These are phyloP conservation scores for Halichondria panicea DNA, from an alignment of 37 sponge, comb jelly and placozoan genomes.

Conservation along the genomic window DNA sequence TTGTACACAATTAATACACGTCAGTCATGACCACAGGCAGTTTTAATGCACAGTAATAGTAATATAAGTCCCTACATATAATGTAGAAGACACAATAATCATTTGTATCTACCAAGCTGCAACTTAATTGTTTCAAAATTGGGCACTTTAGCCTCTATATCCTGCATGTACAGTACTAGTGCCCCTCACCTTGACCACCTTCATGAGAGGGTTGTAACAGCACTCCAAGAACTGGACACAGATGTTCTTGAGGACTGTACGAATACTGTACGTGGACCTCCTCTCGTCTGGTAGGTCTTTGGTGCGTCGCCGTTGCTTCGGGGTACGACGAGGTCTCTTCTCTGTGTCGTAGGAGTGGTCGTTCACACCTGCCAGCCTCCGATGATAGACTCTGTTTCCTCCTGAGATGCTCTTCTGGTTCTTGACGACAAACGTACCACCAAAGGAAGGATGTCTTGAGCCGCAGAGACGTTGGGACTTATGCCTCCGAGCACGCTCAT, in stretches of 20 bases:
- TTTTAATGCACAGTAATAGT: too few relatives aligned
- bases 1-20: too few relatives aligned
- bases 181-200: conserved; percentile 69
- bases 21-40: too few relatives aligned
- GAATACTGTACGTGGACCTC: conserved; percentile 79
- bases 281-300: conserved; percentile 42
- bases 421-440: conserved; percentile 73
- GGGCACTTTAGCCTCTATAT: too few relatives aligned
- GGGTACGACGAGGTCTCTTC: conserved; percentile 65
- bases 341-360: conserved; percentile 70
- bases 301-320: conserved; percentile 45
- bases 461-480: conserved; percentile 11
- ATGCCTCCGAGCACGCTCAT: conserved; percentile 23
- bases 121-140: too few relatives aligned
- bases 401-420: conserved; percentile 61
- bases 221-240: conserved; percentile 85
- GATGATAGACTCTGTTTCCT: conserved; percentile 65
- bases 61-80: too few relatives aligned
- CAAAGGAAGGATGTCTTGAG: conserved; percentile 76
- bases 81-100: too few relatives aligned
- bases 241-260: conserved; percentile 69
- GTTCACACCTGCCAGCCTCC: conserved; percentile 50
- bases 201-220: conserved; percentile 91
- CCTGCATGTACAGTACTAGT: too few relatives aligned
- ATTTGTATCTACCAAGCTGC: too few relatives aligned